Conservation (phyloP, 2,888 invertebrate genomes). For the Eupithecia abbreviata region DNA sequence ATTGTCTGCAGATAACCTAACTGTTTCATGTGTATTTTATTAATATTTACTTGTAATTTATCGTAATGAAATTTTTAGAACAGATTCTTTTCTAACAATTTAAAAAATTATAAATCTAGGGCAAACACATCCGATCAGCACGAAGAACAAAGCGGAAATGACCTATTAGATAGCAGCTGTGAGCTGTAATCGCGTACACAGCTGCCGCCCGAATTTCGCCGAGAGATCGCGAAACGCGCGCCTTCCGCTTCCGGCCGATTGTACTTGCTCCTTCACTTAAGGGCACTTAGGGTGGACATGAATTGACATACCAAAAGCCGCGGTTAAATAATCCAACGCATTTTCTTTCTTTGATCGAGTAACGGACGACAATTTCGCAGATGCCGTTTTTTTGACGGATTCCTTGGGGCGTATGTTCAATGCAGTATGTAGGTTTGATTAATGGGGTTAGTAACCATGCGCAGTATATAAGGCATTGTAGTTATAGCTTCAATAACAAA, state of each 20-base stretch:
- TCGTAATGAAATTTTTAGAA: background rate
- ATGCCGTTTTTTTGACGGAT: slow-evolving; percentile 37
- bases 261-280: slow-evolving; percentile 60
- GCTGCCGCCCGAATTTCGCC: slow-evolving; percentile 80
- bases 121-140: slow-evolving; percentile 47
- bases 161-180: slow-evolving; percentile 78
- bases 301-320: slow-evolving; percentile 62
- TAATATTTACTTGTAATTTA: background rate
- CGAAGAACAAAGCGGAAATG: slow-evolving; percentile 73
- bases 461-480: background rate
- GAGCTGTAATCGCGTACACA: slow-evolving; percentile 69
- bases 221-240: slow-evolving; percentile 82
- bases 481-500: no score
- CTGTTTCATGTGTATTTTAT: background rate
- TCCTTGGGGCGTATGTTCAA: slow-evolving; percentile 11
- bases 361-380: slow-evolving; percentile 44
- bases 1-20: background rate
- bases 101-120: background rate
- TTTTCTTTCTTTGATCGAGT: slow-evolving; percentile 37
- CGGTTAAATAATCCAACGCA: slow-evolving; percentile 47
- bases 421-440: background rate
- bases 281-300: slow-evolving; percentile 66
- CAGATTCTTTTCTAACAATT: background rate
- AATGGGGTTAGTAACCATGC: background rate
- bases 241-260: slow-evolving; percentile 83